These are phyloP conservation scores for Zeuzera pyrina DNA, from an alignment of 2,888 invertebrate genomes.

Conservation along the genomic window DNA sequence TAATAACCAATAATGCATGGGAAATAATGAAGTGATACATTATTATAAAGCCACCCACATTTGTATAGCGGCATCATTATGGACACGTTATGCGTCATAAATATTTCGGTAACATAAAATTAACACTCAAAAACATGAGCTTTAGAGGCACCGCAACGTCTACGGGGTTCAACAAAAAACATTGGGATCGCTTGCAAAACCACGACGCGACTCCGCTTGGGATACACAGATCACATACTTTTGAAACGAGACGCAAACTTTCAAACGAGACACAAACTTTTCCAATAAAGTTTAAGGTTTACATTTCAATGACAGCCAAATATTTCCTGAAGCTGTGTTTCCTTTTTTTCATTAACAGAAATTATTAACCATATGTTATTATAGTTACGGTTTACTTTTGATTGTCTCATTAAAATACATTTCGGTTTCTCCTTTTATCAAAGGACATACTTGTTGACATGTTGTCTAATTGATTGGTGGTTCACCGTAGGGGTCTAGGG, in stretches of 20 bases:
- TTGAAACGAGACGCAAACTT: not conserved
- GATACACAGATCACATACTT: conserved; percentile 27
- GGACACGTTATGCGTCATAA: conserved; percentile 70
- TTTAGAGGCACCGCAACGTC: conserved; percentile 70
- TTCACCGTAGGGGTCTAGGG: conserved; percentile 64
- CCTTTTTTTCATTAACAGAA: conserved; percentile 28
- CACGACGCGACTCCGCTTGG: conserved; percentile 33
- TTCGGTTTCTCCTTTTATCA: conserved; percentile 51
- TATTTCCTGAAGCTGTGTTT: conserved; percentile 23
- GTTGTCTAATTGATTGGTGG: conserved; percentile 72
- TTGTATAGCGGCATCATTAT: conserved; percentile 65
- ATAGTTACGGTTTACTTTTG: conserved; percentile 51
- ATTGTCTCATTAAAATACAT: conserved; percentile 22
- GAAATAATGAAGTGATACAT: conserved; percentile 62
- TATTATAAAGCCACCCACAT: conserved; percentile 66
- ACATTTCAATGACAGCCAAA: conserved; percentile 15
- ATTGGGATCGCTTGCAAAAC: conserved; percentile 62
- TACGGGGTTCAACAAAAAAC: conserved; percentile 60
- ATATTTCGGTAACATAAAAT: conserved; percentile 72
- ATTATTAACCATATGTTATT: conserved; percentile 43
- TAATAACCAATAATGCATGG: conserved; percentile 15
- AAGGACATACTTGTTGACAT: conserved; percentile 72
- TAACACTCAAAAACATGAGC: conserved; percentile 70
- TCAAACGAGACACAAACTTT: conserved; percentile 12
- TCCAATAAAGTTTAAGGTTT: conserved; percentile 20